phyloP scores from a whole-genome alignment of 2,113 vertebrate genomes.

The Lophochroa leadbeateri region DNA sequence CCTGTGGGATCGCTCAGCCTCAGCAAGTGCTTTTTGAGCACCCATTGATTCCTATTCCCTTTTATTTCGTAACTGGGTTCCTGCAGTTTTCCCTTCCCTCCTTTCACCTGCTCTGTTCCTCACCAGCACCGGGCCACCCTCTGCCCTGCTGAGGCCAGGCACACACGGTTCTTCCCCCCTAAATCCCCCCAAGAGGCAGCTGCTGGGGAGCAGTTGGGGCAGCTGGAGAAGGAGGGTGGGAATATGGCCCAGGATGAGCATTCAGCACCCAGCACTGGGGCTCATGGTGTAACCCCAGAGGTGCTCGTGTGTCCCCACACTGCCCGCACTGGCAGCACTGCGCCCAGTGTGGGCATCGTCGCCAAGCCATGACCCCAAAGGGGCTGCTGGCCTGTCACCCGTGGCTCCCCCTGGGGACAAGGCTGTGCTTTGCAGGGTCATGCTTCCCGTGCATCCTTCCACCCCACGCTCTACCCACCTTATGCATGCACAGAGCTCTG shows the following conservation, averaged over 20 bases:
- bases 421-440: background rate
- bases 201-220: background rate
- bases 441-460: background rate
- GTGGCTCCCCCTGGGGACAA: background rate
- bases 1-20: background rate
- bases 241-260: rapidly evolving
- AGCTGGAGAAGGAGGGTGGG: background rate
- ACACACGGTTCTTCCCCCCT: background rate
- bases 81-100: background rate
- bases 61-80: background rate
- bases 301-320: background rate
- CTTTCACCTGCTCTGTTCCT: background rate
- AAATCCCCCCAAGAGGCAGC: background rate
- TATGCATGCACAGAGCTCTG: rapidly evolving
- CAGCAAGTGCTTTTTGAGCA: background rate
- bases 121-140: background rate
- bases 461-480: rapidly evolving
- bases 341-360: too few species aligned
- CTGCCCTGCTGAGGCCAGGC: background rate
- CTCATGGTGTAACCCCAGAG: background rate
- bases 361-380: too few species aligned
- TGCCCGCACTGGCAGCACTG: background rate
- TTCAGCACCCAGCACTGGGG: background rate
- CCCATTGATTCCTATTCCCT: background rate
- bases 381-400: background rate